phyloP scores from a whole-genome alignment of 2,888 invertebrate genomes.

The Dynastes grantii region DNA sequence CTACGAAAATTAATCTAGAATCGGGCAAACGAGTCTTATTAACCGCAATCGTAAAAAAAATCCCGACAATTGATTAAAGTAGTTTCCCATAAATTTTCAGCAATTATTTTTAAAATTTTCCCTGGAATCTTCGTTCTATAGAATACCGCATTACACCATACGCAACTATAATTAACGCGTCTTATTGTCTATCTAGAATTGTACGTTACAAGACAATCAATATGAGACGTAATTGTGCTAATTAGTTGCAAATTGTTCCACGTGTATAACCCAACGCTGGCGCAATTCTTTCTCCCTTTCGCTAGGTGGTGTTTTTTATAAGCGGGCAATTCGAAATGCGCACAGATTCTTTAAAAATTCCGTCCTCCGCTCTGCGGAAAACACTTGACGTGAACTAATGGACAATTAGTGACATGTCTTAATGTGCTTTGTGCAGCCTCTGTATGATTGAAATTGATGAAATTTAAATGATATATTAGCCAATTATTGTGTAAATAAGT shows the following conservation, averaged over 20 bases:
- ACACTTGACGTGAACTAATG: slow-evolving; percentile 30
- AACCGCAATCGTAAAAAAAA: not conserved
- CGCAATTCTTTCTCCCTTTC: not conserved
- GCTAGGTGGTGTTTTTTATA: not conserved
- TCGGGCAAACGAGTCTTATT: not conserved
- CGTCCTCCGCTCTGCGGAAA: not conserved
- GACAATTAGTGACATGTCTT: slow-evolving; percentile 35
- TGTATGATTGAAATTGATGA: slow-evolving; percentile 39
- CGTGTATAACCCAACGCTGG: not conserved
- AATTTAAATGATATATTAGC: slow-evolving; percentile 39
- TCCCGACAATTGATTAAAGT: slow-evolving; percentile 4
- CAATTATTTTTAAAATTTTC: slow-evolving; percentile 29
- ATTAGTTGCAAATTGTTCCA: slow-evolving; percentile 23
- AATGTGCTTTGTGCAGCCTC: slow-evolving; percentile 11
- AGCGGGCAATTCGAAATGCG: not conserved
- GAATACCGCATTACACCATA: too few species aligned
- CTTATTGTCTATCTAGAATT: not conserved
- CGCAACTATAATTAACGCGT: not conserved
- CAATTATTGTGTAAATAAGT: slow-evolving; percentile 24
- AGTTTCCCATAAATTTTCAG: slow-evolving; percentile 9
- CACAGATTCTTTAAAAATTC: not conserved
- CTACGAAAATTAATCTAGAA: too few species aligned
- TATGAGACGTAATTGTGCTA: slow-evolving; percentile 7
- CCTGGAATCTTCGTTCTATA: too few species aligned
- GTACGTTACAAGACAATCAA: not conserved